phyloP scores from a whole-genome alignment of 2,888 invertebrate species.

The Patella pellucida region DNA sequence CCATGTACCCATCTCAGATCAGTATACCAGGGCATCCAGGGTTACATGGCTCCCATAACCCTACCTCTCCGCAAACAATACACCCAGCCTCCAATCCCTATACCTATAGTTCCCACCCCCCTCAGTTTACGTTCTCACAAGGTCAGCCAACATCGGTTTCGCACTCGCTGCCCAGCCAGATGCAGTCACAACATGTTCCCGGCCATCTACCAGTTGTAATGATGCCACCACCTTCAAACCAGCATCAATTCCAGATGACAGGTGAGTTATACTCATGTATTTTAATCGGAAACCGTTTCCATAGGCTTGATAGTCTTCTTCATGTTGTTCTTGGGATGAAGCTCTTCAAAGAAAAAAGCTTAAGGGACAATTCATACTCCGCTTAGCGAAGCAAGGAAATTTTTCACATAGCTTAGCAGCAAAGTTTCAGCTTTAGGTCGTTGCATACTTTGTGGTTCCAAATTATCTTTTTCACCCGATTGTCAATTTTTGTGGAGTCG shows the following conservation, averaged over 20 bases:
- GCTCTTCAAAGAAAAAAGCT: too few relatives aligned
- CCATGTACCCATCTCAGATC: conserved; percentile 5
- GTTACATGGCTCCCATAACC: conserved; percentile 55
- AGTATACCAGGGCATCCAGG: conserved; percentile 50
- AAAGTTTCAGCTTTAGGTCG: too few relatives aligned
- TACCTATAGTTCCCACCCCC: conserved; percentile 28
- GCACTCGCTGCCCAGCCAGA: conserved; percentile 35
- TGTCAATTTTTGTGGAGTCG: background rate
- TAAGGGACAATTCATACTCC: too few relatives aligned
- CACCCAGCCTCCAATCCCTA: conserved; percentile 39
- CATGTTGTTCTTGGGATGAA: too few relatives aligned
- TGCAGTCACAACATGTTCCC: conserved; percentile 37
- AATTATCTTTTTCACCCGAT: background rate
- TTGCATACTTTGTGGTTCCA: background rate
- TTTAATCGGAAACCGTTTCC: background rate
- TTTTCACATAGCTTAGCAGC: too few relatives aligned
- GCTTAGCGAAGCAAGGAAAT: too few relatives aligned
- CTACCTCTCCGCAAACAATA: conserved; percentile 47
- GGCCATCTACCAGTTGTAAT: conserved; percentile 47
- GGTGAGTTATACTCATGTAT: conserved; percentile 3
- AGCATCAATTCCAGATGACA: conserved; percentile 35
- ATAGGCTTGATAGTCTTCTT: too few relatives aligned
- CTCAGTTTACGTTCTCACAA: conserved; percentile 32
- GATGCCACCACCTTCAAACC: conserved; percentile 44
- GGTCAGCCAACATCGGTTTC: conserved; percentile 36